Evolutionary conservation across 2,113 vertebrate genomes (phyloP).

Genomic region (Cololabis saira): DNA sequence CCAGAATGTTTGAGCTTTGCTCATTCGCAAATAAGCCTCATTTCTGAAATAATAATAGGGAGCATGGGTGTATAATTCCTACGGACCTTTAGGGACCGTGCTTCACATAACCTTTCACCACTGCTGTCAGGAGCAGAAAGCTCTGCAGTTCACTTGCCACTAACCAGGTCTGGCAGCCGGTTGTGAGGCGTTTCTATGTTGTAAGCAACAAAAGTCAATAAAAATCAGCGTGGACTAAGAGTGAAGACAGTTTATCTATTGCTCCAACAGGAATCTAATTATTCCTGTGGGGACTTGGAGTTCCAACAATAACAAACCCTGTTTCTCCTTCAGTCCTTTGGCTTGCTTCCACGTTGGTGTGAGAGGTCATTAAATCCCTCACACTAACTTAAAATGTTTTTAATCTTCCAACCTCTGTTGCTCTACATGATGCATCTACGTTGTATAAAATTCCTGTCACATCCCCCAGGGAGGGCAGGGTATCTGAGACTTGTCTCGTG

Average conservation of each 20-base stretch:
- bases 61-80: conserved; percentile 48
- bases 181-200: conserved; percentile 11
- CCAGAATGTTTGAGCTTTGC: conserved; percentile 43
- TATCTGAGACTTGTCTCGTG: too few species aligned
- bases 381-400: too few species aligned
- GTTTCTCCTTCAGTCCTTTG: background rate
- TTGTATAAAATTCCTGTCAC: too few species aligned
- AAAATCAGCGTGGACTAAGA: too few species aligned
- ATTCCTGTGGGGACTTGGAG: conserved; percentile 14
- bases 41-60: conserved; percentile 36
- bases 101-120: conserved; percentile 53
- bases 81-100: conserved; percentile 33
- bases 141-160: conserved; percentile 31
- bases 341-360: background rate
- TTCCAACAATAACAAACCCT: conserved; percentile 32
- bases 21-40: conserved; percentile 30
- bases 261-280: background rate
- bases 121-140: conserved; percentile 21
- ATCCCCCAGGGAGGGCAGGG: too few species aligned
- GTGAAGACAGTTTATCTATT: background rate
- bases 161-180: conserved; percentile 7
- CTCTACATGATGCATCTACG: too few species aligned
- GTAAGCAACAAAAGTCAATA: too few species aligned
- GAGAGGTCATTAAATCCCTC: too few species aligned
- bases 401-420: too few species aligned